Evolutionary conservation across 2,888 invertebrate genomes (phyloP).

Genomic region (Sarcophaga carnaria): DNA sequence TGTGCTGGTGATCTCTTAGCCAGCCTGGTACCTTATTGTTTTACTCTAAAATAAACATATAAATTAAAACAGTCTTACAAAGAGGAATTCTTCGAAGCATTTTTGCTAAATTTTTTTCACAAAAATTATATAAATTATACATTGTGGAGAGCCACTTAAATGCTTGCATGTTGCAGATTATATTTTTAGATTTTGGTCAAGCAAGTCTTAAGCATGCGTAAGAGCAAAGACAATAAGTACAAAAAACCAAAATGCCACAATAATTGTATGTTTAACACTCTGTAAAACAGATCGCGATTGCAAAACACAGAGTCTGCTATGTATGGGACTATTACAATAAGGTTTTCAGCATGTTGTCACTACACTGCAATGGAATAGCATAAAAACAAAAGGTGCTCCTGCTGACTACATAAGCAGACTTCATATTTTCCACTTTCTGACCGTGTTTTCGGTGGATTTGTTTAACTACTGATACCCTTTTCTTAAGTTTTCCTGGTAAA

Average conservation of each 20-base stretch:
- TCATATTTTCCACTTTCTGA: too few species aligned
- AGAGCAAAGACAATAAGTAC: neutral
- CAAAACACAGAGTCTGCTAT: neutral
- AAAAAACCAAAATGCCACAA: neutral
- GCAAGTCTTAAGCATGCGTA: neutral
- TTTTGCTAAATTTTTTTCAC: neutral
- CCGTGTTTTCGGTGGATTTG: too few species aligned
- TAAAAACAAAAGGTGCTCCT: too few species aligned
- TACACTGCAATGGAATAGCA: too few species aligned
- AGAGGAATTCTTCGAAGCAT: neutral
- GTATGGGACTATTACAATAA: neutral
- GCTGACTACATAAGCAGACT: too few species aligned
- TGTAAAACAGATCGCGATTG: neutral
- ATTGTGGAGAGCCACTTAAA: neutral
- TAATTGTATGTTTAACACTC: constrained; percentile 1
- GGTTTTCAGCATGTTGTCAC: neutral
- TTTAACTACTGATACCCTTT: too few species aligned
- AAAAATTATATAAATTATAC: neutral
- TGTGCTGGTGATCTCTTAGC: too few species aligned
- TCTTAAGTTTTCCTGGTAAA: neutral
- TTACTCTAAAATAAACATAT: too few species aligned
- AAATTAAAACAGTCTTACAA: neutral
- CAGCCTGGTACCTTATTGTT: too few species aligned
- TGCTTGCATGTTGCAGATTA: neutral
- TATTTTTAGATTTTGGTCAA: neutral